A percentile compares a stretch with the other conserved stretches of the same genome.
phyloP scores from a whole-genome alignment of 2,797 vertebrate genomes.

The Pterois miles region DNA sequence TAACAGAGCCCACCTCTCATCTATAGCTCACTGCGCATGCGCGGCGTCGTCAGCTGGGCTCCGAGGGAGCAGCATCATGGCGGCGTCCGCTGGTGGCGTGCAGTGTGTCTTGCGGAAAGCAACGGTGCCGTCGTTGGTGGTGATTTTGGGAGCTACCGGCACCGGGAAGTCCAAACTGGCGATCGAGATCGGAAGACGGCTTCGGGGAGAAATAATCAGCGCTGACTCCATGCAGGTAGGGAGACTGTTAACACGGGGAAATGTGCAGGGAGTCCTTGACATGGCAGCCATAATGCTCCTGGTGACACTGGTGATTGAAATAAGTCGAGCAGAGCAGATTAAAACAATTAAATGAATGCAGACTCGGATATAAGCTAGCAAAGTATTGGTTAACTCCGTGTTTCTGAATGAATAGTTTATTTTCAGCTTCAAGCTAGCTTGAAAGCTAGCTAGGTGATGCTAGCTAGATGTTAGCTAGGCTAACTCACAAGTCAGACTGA shows the following conservation, averaged over 20 bases:
- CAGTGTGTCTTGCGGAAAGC: constrained; percentile 62
- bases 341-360: background rate
- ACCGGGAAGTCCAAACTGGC: constrained; percentile 94
- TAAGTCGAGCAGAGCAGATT: background rate
- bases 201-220: constrained; percentile 93
- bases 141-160: constrained; percentile 93
- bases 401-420: background rate
- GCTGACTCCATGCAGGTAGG: constrained; percentile 98
- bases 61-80: constrained; percentile 73
- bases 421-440: no score
- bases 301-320: background rate
- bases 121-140: constrained; percentile 84
- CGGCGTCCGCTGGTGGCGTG: constrained; percentile 77
- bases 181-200: constrained; percentile 87
- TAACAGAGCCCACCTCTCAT: constrained; percentile 53
- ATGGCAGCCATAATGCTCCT: constrained; percentile 29
- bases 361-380: background rate
- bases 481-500: background rate
- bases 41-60: constrained; percentile 59
- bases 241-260: background rate
- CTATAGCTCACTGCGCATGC: constrained; percentile 65
- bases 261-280: constrained; percentile 29
- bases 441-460: background rate
- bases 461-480: background rate
- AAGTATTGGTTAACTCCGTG: accelerated